Percentiles rank a stretch among this genome's conserved stretches.
Conservation (phyloP, 1,140 invertebrate species). For the Cyrtorhinus lividipennis region DNA sequence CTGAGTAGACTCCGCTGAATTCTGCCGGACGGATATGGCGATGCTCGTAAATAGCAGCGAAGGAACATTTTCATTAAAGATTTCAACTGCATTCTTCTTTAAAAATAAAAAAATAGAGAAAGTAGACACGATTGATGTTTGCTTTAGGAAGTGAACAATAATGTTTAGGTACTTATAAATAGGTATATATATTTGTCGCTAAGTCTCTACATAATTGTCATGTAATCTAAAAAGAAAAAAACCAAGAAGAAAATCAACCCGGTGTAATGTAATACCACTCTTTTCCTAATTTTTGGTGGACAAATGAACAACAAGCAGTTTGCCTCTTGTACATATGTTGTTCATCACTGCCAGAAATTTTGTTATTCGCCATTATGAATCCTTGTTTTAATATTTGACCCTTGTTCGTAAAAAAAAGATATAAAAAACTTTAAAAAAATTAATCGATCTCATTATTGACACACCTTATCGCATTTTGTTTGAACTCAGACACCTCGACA, state of each 20-base stretch:
- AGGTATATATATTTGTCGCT: slow-evolving; percentile 6
- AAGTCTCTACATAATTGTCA: slow-evolving; percentile 8
- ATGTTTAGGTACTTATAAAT: slow-evolving; percentile 6
- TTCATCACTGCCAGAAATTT: slow-evolving; percentile 14
- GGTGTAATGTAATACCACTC: neutral
- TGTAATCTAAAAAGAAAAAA: slow-evolving; percentile 4
- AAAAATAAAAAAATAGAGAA: neutral
- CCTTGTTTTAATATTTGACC: slow-evolving; percentile 12
- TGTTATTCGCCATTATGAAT: slow-evolving; percentile 12
- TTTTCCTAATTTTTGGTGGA: slow-evolving; percentile 7
- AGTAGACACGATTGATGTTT: slow-evolving; percentile 3
- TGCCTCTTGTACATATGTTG: slow-evolving; percentile 12
- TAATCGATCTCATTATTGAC: slow-evolving; percentile 6
- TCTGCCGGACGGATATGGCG: neutral
- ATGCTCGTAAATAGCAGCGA: neutral
- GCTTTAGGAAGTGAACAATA: slow-evolving; percentile 9
- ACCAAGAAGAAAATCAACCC: slow-evolving; percentile 7
- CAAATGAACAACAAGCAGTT: slow-evolving; percentile 1
- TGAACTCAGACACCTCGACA: no score
- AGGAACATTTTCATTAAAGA: neutral
- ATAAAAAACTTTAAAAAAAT: neutral
- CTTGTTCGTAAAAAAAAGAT: slow-evolving; percentile 12
- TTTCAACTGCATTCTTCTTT: neutral
- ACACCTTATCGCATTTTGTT: neutral
- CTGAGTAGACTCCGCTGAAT: no score